phyloP scores from a whole-genome alignment of 2,113 vertebrate genomes.

The Caranx melampygus region DNA sequence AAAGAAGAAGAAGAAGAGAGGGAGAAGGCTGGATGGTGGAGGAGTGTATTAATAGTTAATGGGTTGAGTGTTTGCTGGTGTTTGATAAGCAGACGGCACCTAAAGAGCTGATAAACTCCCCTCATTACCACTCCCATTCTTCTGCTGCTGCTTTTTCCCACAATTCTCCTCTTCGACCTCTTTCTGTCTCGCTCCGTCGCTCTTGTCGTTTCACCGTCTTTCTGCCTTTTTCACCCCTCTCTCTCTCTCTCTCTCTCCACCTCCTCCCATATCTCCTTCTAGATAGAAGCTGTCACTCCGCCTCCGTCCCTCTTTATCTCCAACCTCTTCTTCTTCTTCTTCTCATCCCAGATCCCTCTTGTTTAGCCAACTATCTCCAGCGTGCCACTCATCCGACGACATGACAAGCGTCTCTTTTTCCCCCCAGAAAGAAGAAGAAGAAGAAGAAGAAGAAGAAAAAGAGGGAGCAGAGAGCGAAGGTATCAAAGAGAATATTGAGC shows the following conservation, averaged over 20 bases:
- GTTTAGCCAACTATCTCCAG: conserved; percentile 57
- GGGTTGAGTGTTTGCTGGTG: conserved; percentile 74
- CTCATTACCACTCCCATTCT: conserved; percentile 77
- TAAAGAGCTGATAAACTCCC: conserved; percentile 78
- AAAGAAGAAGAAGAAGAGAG: conserved; percentile 53
- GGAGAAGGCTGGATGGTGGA: conserved; percentile 60
- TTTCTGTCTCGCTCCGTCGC: conserved; percentile 60
- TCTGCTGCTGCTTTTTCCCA: conserved; percentile 71
- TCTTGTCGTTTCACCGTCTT: conserved; percentile 23
- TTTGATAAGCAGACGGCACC: conserved; percentile 80
- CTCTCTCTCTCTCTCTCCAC: not conserved
- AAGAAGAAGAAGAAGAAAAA: conserved; percentile 20
- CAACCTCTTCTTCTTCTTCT: conserved; percentile 15
- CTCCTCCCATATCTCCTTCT: conserved; percentile 22
- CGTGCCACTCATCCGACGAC: conserved; percentile 44
- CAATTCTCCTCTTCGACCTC: conserved; percentile 64
- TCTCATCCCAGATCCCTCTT: conserved; percentile 47
- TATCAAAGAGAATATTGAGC: conserved; percentile 81
- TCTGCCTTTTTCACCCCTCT: conserved; percentile 29
- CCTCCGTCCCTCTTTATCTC: conserved; percentile 42
- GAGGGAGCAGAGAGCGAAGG: conserved; percentile 56
- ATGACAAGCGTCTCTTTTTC: conserved; percentile 69
- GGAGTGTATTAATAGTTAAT: conserved; percentile 81
- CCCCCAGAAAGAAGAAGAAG: conserved; percentile 18
- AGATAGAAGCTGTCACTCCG: conserved; percentile 27